These are phyloP conservation scores for Anaspis maculata DNA, from an alignment of 2,888 invertebrate genomes.

Conservation along the genomic window DNA sequence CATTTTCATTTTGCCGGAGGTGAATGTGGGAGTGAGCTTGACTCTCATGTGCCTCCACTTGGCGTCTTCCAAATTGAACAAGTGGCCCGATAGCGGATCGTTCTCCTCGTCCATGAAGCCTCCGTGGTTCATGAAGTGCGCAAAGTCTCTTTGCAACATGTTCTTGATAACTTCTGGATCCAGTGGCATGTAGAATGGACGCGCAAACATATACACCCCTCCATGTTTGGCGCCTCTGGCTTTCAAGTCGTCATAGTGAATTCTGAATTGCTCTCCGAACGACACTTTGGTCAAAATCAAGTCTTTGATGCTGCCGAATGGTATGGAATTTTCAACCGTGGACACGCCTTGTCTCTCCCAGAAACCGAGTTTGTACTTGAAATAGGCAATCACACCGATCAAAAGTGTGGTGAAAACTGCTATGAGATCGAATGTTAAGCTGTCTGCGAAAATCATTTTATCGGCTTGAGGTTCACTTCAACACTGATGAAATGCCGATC, in stretches of 20 bases:
- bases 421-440: background rate
- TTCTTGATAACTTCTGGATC: slow-evolving; percentile 32
- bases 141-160: slow-evolving; percentile 34
- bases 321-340: background rate
- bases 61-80: slow-evolving; percentile 28
- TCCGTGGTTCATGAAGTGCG: slow-evolving; percentile 32
- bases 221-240: background rate
- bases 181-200: slow-evolving; percentile 28
- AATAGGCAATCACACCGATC: background rate
- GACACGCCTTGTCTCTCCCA: slow-evolving; percentile 5
- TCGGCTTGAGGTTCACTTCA: too few relatives aligned
- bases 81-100: slow-evolving; percentile 30
- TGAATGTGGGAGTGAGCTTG: slow-evolving; percentile 40
- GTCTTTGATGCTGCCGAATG: background rate
- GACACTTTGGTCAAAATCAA: background rate
- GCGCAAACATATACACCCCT: slow-evolving; percentile 17
- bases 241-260: background rate
- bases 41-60: slow-evolving; percentile 39
- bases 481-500: too few relatives aligned
- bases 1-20: slow-evolving; percentile 40
- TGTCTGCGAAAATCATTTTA: too few relatives aligned
- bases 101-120: slow-evolving; percentile 27
- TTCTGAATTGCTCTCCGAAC: background rate
- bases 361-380: slow-evolving; percentile 7
- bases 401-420: background rate